A percentile compares a stretch with the other conserved stretches of the same genome.
These are phyloP conservation scores for Cetoscarus ocellatus DNA, from an alignment of 2,797 vertebrate species.

Conservation along the genomic window DNA sequence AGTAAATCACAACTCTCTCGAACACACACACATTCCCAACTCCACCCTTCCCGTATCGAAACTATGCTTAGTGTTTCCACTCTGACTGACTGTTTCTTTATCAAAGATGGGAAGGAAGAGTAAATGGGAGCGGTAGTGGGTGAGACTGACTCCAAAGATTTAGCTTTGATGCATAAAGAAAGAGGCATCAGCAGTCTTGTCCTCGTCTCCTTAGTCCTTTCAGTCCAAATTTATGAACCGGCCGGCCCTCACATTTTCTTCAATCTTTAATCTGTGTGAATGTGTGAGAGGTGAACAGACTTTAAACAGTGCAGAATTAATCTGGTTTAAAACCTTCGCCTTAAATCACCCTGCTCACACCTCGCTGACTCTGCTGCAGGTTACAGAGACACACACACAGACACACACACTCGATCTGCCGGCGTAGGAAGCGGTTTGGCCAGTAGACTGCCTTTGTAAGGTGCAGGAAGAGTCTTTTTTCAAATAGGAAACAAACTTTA, in stretches of 20 bases:
- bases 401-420: background rate
- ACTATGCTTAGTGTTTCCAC: constrained; percentile 63
- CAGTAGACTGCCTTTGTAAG: background rate
- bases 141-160: background rate
- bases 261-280: background rate
- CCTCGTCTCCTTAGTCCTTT: background rate
- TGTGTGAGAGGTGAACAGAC: background rate
- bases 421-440: background rate
- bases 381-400: background rate
- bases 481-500: background rate
- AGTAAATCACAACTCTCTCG: constrained; percentile 75
- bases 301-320: background rate
- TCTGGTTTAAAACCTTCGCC: constrained; percentile 30
- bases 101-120: constrained; percentile 15
- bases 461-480: background rate
- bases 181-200: background rate
- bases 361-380: background rate
- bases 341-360: constrained; percentile 8
- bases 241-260: background rate
- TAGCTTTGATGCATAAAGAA: constrained; percentile 3
- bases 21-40: constrained; percentile 27
- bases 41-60: constrained; percentile 71
- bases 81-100: constrained; percentile 29
- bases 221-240: background rate
- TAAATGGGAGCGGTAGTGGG: background rate